Conservation (phyloP, 2,797 vertebrate species). For the Ispidina picta region DNA sequence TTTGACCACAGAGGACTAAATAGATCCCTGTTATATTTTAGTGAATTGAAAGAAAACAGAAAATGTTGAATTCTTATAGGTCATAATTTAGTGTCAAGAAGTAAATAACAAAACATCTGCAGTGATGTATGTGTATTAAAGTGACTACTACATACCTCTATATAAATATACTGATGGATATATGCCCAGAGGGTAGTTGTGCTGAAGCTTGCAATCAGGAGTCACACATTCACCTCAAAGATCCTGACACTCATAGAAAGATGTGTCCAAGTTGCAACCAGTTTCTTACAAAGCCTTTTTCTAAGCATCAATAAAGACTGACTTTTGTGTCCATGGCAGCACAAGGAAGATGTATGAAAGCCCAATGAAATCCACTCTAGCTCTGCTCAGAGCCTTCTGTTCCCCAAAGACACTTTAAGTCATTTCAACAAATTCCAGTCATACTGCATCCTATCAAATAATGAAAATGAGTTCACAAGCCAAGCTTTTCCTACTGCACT, state of each 20-base stretch:
- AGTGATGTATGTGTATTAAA: neutral
- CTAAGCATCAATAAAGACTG: neutral
- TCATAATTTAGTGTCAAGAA: neutral
- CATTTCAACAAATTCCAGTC: neutral
- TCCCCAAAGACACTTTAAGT: neutral
- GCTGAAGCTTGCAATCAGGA: neutral
- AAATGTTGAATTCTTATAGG: neutral
- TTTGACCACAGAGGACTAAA: neutral
- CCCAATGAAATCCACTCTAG: neutral
- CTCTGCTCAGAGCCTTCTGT: neutral
- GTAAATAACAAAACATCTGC: neutral
- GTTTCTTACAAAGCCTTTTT: neutral
- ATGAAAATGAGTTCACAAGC: neutral
- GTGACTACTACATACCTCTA: neutral
- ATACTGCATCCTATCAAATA: neutral
- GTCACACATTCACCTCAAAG: neutral
- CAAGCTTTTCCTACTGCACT: neutral
- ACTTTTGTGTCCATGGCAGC: neutral
- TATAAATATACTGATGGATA: neutral
- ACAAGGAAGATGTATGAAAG: neutral
- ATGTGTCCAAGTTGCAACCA: neutral
- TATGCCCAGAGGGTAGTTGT: neutral
- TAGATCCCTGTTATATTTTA: neutral
- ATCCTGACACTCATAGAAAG: neutral
- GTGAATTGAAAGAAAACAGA: neutral